Evolutionary conservation across 2,888 invertebrate species (phyloP), one percentile per base, ranked within the genome.

Genomic region (Congeria kusceri): DNA sequence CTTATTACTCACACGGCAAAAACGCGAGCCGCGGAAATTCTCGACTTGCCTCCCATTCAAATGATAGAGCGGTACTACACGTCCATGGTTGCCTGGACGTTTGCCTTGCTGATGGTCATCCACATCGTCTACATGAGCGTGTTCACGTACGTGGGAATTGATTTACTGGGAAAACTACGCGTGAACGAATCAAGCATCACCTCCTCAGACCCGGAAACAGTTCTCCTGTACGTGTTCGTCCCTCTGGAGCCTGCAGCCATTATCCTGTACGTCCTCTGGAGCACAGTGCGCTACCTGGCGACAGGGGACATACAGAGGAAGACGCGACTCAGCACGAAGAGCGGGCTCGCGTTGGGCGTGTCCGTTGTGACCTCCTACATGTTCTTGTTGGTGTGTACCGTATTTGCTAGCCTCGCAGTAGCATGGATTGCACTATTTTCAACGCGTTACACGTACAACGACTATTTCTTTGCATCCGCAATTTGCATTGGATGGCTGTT

Each of bases 111-210:
- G 7, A 88, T 92, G 86, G 13, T 88, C 4, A 49, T 91, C 18
- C 93, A 93, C 76, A 88, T 92, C 25, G 59, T 83, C 11, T 92
- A 92, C 81, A 93, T 93, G 92, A 79, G 82, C 32, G 62, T 91
- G 2, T 89, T 91, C 66, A 91, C 88, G 44, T 88, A 85, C 69
- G 73, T 88, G 20, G 86, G 85, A 7, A 72, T 87, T 27, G 74
- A 78, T 28, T 72, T 89, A 39, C 71, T 87, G 5, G 78, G 82
- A 59, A 86, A 84, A 25, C 61, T 85, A 13, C 77, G 89, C 5
- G 73, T 66, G 3, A 59, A 77, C 9, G 77, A 77, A 23, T 77
- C 64, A 44, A 72, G 76, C 20, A 81, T 84, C 27, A 77, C 77
- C 23, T 49, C 69, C 0, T 53, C 68, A 0, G 73, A 85, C 15